Percentiles rank a stretch among this genome's conserved stretches.
Evolutionary conservation across 2,888 invertebrate species (phyloP).

Genomic region (Iselma pallidipennis): DNA sequence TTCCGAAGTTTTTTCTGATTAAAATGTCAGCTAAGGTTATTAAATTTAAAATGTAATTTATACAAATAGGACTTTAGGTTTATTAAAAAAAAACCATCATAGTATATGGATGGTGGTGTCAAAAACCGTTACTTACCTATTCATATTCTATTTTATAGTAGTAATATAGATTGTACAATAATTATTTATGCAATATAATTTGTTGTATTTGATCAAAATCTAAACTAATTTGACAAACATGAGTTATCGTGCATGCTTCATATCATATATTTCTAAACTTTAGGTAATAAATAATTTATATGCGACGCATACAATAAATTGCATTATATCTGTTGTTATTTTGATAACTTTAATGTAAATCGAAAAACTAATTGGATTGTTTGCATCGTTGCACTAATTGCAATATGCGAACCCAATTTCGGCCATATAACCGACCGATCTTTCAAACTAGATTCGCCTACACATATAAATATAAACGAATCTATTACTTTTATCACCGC

Average conservation of each 20-base stretch:
- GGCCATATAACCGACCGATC: neutral
- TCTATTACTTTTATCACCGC: no score
- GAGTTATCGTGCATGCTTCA: constrained; percentile 18
- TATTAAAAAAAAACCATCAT: no score
- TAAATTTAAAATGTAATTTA: constrained; percentile 31
- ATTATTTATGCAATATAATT: constrained; percentile 22
- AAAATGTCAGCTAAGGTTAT: constrained; percentile 31
- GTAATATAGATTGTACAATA: constrained; percentile 5
- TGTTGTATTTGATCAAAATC: constrained; percentile 16
- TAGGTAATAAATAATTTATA: constrained; percentile 21
- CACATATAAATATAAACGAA: no score
- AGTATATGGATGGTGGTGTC: no score
- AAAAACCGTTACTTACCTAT: no score
- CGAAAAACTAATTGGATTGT: constrained; percentile 19
- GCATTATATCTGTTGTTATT: constrained; percentile 13
- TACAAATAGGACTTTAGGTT: neutral
- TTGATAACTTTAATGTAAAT: constrained; percentile 24
- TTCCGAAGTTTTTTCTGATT: constrained; percentile 34
- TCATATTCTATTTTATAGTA: no score
- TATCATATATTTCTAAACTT: constrained; percentile 11
- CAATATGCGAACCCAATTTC: neutral
- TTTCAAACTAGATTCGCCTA: no score
- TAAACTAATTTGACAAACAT: constrained; percentile 26
- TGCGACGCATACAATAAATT: constrained; percentile 15
- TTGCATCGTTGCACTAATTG: constrained; percentile 1